phyloP scores from a whole-genome alignment of 35 echinoderm and acorn worm genomes.

The Lytechinus variegatus region DNA sequence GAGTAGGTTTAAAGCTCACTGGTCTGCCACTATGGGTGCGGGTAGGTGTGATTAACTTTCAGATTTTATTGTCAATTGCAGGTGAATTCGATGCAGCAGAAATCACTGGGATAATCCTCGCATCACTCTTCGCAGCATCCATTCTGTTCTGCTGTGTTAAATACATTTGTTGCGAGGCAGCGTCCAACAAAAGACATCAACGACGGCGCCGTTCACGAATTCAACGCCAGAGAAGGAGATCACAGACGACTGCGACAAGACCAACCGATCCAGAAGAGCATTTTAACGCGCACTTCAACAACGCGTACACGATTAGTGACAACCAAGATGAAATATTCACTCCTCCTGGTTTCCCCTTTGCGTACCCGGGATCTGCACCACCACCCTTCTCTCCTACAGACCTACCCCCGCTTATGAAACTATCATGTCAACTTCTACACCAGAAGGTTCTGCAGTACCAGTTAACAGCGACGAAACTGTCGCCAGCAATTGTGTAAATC shows the following conservation, averaged over 20 bases:
- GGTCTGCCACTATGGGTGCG: no score
- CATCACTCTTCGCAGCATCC: not conserved
- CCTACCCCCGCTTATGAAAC: slow-evolving; percentile 15
- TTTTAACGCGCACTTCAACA: slow-evolving; percentile 26
- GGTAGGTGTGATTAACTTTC: no score
- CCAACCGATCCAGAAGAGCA: not conserved
- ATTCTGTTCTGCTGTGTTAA: slow-evolving; percentile 24
- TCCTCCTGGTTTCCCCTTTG: not conserved
- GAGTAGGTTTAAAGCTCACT: no score
- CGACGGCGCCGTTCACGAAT: not conserved
- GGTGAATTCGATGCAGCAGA: slow-evolving; percentile 45
- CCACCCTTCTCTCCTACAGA: slow-evolving; percentile 25
- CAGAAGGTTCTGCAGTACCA: not conserved
- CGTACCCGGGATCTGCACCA: not conserved
- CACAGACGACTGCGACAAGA: not conserved
- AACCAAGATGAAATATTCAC: not conserved
- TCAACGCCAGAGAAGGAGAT: not conserved
- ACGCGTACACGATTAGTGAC: not conserved
- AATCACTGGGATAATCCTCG: not conserved
- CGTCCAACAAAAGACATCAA: not conserved
- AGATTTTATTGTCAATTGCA: not conserved
- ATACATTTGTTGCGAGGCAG: slow-evolving; percentile 32
- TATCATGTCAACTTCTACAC: not conserved
- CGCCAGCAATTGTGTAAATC: not conserved
- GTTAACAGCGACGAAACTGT: not conserved